Percentiles rank a stretch among this genome's conserved stretches.
These are phyloP conservation scores for Miichthys miiuy DNA, from an alignment of 2,797 vertebrate species.

Conservation along the genomic window DNA sequence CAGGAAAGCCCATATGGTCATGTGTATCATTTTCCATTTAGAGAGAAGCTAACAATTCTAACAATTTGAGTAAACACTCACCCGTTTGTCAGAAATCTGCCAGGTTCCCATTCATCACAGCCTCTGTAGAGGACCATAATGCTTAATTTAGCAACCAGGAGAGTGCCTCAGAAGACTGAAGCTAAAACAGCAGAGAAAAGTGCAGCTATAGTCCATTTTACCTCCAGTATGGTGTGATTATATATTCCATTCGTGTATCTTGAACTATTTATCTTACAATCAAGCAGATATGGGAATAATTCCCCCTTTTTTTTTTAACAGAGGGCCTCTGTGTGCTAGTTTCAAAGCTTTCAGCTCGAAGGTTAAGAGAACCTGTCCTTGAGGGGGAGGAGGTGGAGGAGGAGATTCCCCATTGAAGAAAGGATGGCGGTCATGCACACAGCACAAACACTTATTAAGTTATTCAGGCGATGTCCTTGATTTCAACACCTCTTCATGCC, in stretches of 20 bases:
- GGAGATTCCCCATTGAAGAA: constrained; percentile 59
- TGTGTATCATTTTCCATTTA: constrained; percentile 75
- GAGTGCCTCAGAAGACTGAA: constrained; percentile 6
- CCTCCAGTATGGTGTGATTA: constrained; percentile 15
- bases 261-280: constrained; percentile 45
- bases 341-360: constrained; percentile 68
- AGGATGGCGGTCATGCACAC: constrained; percentile 72
- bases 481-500: constrained; percentile 75
- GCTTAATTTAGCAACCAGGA: constrained; percentile 35
- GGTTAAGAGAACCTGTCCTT: constrained; percentile 78
- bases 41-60: constrained; percentile 62
- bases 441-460: constrained; percentile 73
- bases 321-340: constrained; percentile 51
- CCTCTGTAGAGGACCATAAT: constrained; percentile 10
- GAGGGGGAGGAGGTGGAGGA: constrained; percentile 58
- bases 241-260: constrained; percentile 16
- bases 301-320: constrained; percentile 38
- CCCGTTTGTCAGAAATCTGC: constrained; percentile 55
- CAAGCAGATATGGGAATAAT: constrained; percentile 48
- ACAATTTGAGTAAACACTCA: constrained; percentile 66
- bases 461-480: constrained; percentile 79
- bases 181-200: constrained; percentile 33
- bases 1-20: constrained; percentile 76
- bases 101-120: constrained; percentile 56
- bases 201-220: constrained; percentile 9